These are phyloP conservation scores for Watsonalla binaria DNA, from an alignment of 2,888 invertebrate genomes.

Conservation along the genomic window DNA sequence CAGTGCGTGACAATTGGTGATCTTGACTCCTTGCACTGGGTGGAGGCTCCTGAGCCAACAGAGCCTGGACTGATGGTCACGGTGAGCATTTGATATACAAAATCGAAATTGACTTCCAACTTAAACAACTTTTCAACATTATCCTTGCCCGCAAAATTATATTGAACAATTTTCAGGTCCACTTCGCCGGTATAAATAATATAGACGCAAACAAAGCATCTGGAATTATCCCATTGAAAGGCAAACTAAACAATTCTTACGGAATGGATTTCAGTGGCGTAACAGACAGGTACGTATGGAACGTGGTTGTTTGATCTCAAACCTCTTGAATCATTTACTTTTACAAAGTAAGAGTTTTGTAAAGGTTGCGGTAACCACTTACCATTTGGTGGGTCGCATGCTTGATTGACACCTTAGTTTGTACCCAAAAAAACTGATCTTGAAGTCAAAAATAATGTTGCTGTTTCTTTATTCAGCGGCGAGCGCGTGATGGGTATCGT, in stretches of 20 bases:
- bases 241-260: conserved; percentile 15
- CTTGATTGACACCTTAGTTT: too few species aligned
- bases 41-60: conserved; percentile 20
- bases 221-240: conserved; percentile 15
- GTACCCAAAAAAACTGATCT: too few species aligned
- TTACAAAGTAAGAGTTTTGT: too few species aligned
- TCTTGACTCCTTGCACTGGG: conserved; percentile 38
- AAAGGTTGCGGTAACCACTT: too few species aligned
- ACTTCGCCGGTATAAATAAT: conserved; percentile 37
- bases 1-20: conserved; percentile 27
- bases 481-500: conserved; percentile 81
- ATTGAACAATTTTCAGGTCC: conserved; percentile 27
- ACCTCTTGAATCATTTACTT: too few species aligned
- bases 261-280: conserved; percentile 53
- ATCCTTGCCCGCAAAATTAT: background rate
- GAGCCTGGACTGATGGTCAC: conserved; percentile 30
- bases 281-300: conserved; percentile 31
- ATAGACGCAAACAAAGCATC: conserved; percentile 30
- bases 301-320: too few species aligned
- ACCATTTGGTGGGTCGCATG: too few species aligned
- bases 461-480: conserved; percentile 40
- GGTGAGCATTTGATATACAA: conserved; percentile 24
- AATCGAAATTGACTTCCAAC: too few species aligned
- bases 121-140: too few species aligned
- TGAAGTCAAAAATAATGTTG: background rate